A percentile compares a stretch with the other conserved stretches of the same genome.
These are phyloP conservation scores for Anolis apletophallus DNA, from an alignment of 2,797 vertebrate species.

Conservation along the genomic window DNA sequence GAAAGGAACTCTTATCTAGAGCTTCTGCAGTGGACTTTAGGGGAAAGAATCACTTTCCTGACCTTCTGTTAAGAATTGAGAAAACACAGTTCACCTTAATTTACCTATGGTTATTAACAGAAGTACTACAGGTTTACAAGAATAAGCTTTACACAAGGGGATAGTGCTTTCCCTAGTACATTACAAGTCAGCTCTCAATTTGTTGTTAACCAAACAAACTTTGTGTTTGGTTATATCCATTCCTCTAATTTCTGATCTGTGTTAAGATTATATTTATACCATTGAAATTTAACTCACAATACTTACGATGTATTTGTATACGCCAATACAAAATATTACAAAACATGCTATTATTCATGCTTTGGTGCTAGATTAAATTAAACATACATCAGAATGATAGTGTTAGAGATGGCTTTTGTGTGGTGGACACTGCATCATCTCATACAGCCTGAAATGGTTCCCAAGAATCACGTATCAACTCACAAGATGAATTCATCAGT, in stretches of 20 bases:
- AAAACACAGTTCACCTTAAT: slow-evolving; percentile 6
- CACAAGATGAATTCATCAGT: slow-evolving; percentile 13
- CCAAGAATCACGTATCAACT: neutral
- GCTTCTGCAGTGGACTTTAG: slow-evolving; percentile 21
- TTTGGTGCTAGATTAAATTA: slow-evolving; percentile 34
- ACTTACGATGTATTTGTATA: slow-evolving; percentile 32
- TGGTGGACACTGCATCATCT: neutral
- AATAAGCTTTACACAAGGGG: neutral
- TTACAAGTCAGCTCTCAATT: neutral
- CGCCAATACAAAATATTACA: slow-evolving; percentile 11
- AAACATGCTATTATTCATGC: neutral
- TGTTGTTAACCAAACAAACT: slow-evolving; percentile 22
- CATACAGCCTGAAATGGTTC: slow-evolving; percentile 11
- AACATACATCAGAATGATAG: neutral
- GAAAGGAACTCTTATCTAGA: neutral
- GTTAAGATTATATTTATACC: neutral
- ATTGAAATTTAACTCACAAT: neutral
- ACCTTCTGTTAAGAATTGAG: neutral
- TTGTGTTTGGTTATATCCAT: neutral
- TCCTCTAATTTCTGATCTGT: slow-evolving; percentile 3
- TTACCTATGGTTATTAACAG: slow-evolving; percentile 17
- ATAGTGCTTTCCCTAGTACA: neutral
- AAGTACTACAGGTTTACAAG: slow-evolving; percentile 20
- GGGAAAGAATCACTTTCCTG: slow-evolving; percentile 40
- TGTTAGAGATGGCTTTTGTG: neutral